Base-by-base conservation (phyloP, 2,888 invertebrate genomes). In the Mechanitis messenoides region DNA sequence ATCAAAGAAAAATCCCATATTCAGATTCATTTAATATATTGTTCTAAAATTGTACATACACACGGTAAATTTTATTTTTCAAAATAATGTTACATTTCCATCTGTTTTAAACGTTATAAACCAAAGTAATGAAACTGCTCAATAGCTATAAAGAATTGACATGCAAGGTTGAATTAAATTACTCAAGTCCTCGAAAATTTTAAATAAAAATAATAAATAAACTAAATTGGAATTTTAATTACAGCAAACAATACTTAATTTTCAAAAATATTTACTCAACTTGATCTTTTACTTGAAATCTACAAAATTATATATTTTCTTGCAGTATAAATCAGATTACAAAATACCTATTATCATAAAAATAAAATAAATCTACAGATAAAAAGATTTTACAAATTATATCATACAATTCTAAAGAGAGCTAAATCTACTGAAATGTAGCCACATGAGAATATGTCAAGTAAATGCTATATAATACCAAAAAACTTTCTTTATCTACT, bases 31-130 rank as follows among this genome's bases (percentile, higher is more conserved):
- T 69, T 66, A 66, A 71, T 68, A 83, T 83, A 85, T 85, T 83
- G 79, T 77, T 85, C 87, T 87, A 89, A 87, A 87, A 84, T 85
- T 85, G 79, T 86, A 89, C 88, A 85, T 84, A 87, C 88, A 89
- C 87, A 87, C 84, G 84, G 74, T 80, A 79, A 79, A 80, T 75
- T 62, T 75, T 76, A 74, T 75, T 74, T 20, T 74, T 74, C 69
- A 74, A 76, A 80, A 78, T 71, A 78, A 77, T 72, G 63, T 65
- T 60, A 68, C 71, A 65, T 71, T 70, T 79, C 80, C 80, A 77
- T 81, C 75, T 66, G 79, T 72, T 68, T 62, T 57, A 61, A 64
- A 63, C 45, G 35, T 57, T 54, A 28, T 54, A 12, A 59, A 56
- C 31, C 38, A 6, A 33, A 55, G 33, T 45, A 33, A 12, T 33